A percentile compares a stretch with the other conserved stretches of the same genome.
Evolutionary conservation across 2,888 invertebrate genomes (phyloP).

Genomic region (Stenurella melanura): DNA sequence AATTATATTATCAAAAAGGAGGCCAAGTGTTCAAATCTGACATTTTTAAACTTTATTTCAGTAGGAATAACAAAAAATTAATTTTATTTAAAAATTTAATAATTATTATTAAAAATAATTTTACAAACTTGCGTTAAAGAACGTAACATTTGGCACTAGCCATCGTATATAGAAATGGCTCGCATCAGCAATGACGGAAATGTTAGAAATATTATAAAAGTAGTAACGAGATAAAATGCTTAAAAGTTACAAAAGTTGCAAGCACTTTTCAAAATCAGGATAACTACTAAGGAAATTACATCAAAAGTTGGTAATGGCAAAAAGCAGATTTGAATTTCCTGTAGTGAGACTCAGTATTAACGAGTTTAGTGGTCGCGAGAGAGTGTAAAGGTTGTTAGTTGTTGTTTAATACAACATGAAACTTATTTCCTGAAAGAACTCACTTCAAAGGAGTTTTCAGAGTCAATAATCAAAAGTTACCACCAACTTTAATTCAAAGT

Average conservation of each 20-base stretch:
- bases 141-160: background rate
- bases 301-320: conserved; percentile 10
- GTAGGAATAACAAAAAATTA: no score
- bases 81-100: background rate
- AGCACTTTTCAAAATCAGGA: conserved; percentile 20
- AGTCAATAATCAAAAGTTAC: conserved; percentile 12
- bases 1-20: no score
- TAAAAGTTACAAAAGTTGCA: conserved; percentile 22
- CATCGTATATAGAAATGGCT: background rate
- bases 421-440: conserved; percentile 16
- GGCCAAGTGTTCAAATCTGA: no score
- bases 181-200: background rate
- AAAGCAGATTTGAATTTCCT: conserved; percentile 21
- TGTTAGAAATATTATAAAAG: background rate
- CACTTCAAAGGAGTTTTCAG: conserved; percentile 6
- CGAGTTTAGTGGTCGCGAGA: conserved; percentile 17
- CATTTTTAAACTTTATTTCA: no score
- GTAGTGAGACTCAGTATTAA: conserved; percentile 8
- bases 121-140: background rate
- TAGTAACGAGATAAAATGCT: background rate
- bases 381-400: conserved; percentile 20
- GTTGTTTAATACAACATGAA: conserved; percentile 14
- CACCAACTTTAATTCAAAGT: background rate
- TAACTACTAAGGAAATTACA: conserved; percentile 9
- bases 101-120: background rate